These are phyloP conservation scores for Nixonia krombeini DNA, from an alignment of 1,140 invertebrate genomes.

Conservation along the genomic window DNA sequence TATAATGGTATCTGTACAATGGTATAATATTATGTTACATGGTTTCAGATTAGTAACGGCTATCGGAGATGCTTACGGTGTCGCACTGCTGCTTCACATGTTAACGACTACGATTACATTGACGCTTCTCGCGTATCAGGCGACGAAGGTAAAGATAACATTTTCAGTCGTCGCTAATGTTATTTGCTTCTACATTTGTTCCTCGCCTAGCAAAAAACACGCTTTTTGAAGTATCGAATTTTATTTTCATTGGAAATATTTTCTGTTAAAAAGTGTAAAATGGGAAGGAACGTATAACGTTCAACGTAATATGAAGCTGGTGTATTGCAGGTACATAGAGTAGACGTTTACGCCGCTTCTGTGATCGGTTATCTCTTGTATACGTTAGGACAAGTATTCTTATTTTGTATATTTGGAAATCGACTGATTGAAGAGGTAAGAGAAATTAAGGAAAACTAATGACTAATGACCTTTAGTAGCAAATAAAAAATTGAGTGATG, in stretches of 20 bases:
- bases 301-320: not conserved
- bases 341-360: constrained; percentile 82
- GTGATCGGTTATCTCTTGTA: constrained; percentile 85
- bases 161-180: no score
- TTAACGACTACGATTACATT: constrained; percentile 85
- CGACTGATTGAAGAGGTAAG: constrained; percentile 86
- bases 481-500: no score
- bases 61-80: constrained; percentile 85
- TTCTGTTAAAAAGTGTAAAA: no score
- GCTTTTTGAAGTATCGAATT: no score
- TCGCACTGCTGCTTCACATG: constrained; percentile 86
- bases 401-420: constrained; percentile 89
- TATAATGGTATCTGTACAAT: no score
- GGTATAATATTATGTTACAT: no score
- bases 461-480: no score
- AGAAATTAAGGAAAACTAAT: no score
- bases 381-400: constrained; percentile 84
- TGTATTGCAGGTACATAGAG: constrained; percentile 75
- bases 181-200: no score
- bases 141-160: constrained; percentile 80
- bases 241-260: no score
- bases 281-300: no score
- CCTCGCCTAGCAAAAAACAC: no score
- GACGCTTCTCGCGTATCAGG: constrained; percentile 86
- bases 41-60: constrained; percentile 79